Conservation (phyloP, 1,140 invertebrate species). For the Geopemphigus sp. region DNA sequence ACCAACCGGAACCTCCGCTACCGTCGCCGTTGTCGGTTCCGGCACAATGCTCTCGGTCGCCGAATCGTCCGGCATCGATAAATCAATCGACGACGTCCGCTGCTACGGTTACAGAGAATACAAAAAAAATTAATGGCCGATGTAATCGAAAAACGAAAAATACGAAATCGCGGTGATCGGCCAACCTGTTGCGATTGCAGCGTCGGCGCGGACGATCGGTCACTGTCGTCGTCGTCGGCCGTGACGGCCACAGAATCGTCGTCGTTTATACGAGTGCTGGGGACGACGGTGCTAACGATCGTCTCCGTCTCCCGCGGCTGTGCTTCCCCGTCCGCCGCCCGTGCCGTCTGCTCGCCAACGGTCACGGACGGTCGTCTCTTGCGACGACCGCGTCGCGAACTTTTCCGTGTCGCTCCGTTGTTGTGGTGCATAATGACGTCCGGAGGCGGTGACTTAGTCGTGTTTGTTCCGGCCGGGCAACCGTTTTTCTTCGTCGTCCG, state of each 20-base stretch:
- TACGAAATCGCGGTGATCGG: too few species aligned
- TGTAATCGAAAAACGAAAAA: not conserved
- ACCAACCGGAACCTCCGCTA: not conserved
- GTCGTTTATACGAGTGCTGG: too few species aligned
- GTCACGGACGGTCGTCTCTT: not conserved
- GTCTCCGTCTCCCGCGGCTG: not conserved
- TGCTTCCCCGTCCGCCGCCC: too few species aligned
- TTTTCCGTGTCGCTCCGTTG: not conserved
- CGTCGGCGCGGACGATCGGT: not conserved
- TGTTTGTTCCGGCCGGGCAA: too few species aligned
- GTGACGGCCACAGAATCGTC: not conserved
- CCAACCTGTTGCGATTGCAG: not conserved
- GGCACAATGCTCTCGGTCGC: not conserved
- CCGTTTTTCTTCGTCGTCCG: too few species aligned
- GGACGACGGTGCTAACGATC: too few species aligned
- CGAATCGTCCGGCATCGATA: not conserved
- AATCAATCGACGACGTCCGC: too few species aligned
- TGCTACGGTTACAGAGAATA: not conserved
- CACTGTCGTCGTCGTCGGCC: not conserved
- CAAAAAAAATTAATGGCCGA: not conserved
- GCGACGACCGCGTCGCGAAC: not conserved
- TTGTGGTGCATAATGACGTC: constrained; percentile 29
- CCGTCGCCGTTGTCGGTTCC: not conserved
- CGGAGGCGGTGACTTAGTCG: not conserved
- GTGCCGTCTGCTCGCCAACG: too few species aligned